phyloP scores from a whole-genome alignment of 2,113 vertebrate genomes.

The Probosciger aterrimus region DNA sequence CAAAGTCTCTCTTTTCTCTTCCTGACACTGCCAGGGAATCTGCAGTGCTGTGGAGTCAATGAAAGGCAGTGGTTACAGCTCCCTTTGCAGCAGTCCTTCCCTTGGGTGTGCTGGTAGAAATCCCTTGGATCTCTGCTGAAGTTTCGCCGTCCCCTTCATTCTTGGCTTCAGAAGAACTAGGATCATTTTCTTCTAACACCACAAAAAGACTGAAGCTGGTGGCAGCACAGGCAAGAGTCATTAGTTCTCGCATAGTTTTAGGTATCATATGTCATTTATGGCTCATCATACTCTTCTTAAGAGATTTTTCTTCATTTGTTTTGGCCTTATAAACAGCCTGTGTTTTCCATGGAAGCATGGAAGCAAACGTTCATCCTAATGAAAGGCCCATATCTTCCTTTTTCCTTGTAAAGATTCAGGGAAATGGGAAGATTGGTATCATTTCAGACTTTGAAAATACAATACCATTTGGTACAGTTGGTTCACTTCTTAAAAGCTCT shows the following conservation, averaged over 20 bases:
- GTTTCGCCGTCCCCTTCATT: neutral
- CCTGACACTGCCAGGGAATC: neutral
- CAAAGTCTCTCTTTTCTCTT: neutral
- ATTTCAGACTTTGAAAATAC: neutral
- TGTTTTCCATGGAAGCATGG: neutral
- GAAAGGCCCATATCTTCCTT: neutral
- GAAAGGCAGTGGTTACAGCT: neutral
- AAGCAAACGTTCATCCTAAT: neutral
- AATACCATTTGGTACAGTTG: neutral
- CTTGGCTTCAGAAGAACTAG: neutral
- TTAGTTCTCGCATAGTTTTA: neutral
- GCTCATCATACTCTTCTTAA: neutral
- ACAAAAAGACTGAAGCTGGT: neutral
- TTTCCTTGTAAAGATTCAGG: neutral
- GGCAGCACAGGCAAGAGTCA: neutral
- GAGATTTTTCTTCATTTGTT: neutral
- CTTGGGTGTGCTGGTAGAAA: neutral
- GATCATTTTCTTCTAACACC: neutral
- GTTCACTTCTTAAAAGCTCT: neutral
- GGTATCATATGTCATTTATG: neutral
- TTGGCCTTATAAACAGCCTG: neutral
- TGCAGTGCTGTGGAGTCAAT: neutral
- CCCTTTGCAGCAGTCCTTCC: neutral
- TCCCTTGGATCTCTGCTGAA: neutral
- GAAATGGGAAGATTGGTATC: neutral